A percentile compares a stretch with the other conserved stretches of the same genome.
These are phyloP conservation scores for Coreoperca whiteheadi DNA, from an alignment of 2,113 vertebrate genomes.

Conservation along the genomic window DNA sequence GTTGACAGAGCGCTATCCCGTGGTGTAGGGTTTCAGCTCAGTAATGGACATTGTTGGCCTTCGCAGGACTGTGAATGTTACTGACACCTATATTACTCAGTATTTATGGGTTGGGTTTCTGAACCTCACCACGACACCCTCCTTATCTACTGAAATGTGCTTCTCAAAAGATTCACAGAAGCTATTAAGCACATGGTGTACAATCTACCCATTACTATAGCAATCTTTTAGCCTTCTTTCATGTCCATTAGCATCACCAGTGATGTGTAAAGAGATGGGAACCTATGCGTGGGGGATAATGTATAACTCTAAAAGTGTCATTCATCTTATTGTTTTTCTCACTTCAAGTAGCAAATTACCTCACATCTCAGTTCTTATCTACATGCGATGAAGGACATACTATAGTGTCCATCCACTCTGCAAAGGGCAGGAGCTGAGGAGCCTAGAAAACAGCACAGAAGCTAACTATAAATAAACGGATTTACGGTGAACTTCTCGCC, in stretches of 20 bases:
- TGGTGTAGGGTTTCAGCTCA: conserved; percentile 36
- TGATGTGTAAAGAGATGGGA: background rate
- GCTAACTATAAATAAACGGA: conserved; percentile 26
- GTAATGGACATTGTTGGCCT: conserved; percentile 20
- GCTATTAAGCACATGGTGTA: background rate
- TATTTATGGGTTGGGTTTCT: conserved; percentile 43
- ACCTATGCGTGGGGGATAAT: background rate
- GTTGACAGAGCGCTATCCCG: background rate
- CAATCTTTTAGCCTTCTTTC: background rate
- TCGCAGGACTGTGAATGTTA: conserved; percentile 37
- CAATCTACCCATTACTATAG: background rate
- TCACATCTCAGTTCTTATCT: conserved; percentile 1
- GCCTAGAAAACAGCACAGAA: background rate
- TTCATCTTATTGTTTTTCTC: conserved; percentile 10
- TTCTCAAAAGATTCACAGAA: conserved; percentile 15
- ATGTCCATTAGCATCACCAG: background rate
- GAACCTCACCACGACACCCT: background rate
- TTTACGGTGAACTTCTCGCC: conserved; percentile 23
- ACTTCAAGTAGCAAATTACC: background rate
- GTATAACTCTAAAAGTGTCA: background rate
- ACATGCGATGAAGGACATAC: background rate
- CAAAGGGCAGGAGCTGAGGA: background rate
- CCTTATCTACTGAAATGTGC: conserved; percentile 1
- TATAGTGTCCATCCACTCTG: background rate
- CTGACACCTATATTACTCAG: conserved; percentile 27